Base-by-base conservation (phyloP, 2,888 invertebrate species). In the Agapostemon virescens region DNA sequence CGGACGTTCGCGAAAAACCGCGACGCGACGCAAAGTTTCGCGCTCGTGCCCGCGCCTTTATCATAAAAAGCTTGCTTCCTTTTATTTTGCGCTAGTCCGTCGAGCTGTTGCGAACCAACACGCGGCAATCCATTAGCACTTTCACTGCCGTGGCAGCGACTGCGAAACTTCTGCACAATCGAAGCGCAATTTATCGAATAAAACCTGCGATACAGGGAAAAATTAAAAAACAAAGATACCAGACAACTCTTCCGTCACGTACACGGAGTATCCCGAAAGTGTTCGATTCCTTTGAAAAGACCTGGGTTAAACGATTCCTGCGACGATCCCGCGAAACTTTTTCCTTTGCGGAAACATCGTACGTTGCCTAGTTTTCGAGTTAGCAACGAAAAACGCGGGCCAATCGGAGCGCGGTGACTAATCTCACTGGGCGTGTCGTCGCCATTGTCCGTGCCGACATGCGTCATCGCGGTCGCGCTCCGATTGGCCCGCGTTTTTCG, bases 11-110 rank as follows among this genome's bases (percentile, higher is more conserved):
- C n/a, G n/a, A 49, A 49, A 49, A 49, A n/a, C 3, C 49, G 49
- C n/a, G 49, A 49, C 49, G 49, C n/a, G 49, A 49, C 49, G n/a
- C 49, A 49, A 49, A 49, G n/a, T 49, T 49, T 49, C n/a, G 49
- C 49, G 40, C 15, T 20, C 45, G 7, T 7, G 49, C 3, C 0
- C 13, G 0, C 11, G 9, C n/a, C 49, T 49, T 49, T 49, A n/a
- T 11, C n/a, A 49, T 49, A 49, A 49, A 49, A 49, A 49, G n/a
- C n/a, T n/a, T 2, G 49, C n/a, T n/a, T 49, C 11, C 49, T 49
- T 11, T n/a, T 49, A 49, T 49, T n/a, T 49, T n/a, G 49, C 3
- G 49, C 49, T 11, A 0, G n/a, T n/a, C 11, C 49, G 49, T 49
- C 11, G n/a, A 49, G n/a, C n/a, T 49, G 49, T n/a, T 49, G 11